Conservation (phyloP, 2,797 vertebrate species). For the Platyrinchus mystaceus region DNA sequence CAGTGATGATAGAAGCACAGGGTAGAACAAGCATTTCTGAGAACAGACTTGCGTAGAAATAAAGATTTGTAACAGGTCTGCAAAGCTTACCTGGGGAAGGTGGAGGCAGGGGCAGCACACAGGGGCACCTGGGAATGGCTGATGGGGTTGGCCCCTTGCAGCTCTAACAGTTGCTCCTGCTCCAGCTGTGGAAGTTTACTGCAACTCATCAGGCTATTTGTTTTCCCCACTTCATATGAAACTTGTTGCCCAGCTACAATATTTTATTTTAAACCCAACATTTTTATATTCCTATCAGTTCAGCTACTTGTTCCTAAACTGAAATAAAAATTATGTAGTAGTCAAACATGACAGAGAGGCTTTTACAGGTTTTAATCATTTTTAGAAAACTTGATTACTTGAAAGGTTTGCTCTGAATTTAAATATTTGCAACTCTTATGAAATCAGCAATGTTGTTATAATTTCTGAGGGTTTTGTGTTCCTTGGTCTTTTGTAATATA, state of each 20-base stretch:
- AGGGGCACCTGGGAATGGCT: not conserved
- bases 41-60: fast-evolving
- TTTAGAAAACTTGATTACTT: not conserved
- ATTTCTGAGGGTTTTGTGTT: not conserved
- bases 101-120: not conserved
- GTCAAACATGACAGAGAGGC: not conserved
- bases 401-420: not conserved
- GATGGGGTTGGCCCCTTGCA: not conserved
- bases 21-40: not conserved
- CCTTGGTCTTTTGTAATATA: not conserved
- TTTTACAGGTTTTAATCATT: not conserved
- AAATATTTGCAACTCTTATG: not conserved
- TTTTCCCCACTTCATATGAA: not conserved
- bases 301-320: not conserved
- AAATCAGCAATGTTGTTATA: not conserved
- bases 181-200: not conserved
- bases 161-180: not conserved
- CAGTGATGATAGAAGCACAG: fast-evolving
- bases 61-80: not conserved
- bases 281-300: not conserved
- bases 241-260: not conserved
- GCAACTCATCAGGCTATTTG: not conserved
- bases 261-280: not conserved
- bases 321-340: not conserved
- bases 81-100: not conserved